Evolutionary conservation across 1,140 invertebrate genomes (phyloP).

Genomic region (Drosophila eugracilis): DNA sequence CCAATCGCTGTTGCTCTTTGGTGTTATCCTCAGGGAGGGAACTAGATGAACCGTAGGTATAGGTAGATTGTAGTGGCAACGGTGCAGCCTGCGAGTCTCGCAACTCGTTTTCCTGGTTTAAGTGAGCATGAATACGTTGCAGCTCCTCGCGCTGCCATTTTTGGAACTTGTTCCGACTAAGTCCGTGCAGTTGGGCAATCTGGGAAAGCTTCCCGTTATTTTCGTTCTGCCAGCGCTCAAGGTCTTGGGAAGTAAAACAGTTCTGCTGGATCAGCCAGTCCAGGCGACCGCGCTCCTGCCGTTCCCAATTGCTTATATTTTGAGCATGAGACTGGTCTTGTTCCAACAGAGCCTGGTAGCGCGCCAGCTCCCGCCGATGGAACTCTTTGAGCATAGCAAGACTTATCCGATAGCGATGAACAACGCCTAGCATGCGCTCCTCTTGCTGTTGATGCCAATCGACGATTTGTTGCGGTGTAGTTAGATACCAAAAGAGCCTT

Average conservation of each 20-base stretch:
- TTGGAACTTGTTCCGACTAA: slow-evolving; percentile 59
- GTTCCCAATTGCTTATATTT: slow-evolving; percentile 66
- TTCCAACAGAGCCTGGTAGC: slow-evolving; percentile 56
- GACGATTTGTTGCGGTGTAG: slow-evolving; percentile 59
- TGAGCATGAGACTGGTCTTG: slow-evolving; percentile 68
- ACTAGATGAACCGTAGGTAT: slow-evolving; percentile 19
- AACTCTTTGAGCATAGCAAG: slow-evolving; percentile 67
- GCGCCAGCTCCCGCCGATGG: slow-evolving; percentile 72
- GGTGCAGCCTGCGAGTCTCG: slow-evolving; percentile 36
- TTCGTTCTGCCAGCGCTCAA: slow-evolving; percentile 77
- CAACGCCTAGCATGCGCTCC: slow-evolving; percentile 69
- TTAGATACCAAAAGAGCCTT: slow-evolving; percentile 77
- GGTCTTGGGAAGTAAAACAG: slow-evolving; percentile 59
- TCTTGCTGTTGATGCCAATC: slow-evolving; percentile 81
- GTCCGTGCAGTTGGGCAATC: slow-evolving; percentile 54
- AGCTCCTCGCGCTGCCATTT: slow-evolving; percentile 74
- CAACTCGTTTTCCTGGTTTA: slow-evolving; percentile 67
- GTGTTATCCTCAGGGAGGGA: slow-evolving; percentile 55
- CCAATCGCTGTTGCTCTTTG: slow-evolving; percentile 68
- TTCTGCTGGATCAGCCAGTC: slow-evolving; percentile 82
- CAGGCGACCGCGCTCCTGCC: slow-evolving; percentile 66
- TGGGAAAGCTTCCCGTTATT: slow-evolving; percentile 59
- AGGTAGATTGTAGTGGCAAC: slow-evolving; percentile 12
- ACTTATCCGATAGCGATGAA: slow-evolving; percentile 61
- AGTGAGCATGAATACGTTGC: slow-evolving; percentile 61